Conservation (phyloP, 92 coral and sea anemone species). For the Hydrozoanthus gracilis region DNA sequence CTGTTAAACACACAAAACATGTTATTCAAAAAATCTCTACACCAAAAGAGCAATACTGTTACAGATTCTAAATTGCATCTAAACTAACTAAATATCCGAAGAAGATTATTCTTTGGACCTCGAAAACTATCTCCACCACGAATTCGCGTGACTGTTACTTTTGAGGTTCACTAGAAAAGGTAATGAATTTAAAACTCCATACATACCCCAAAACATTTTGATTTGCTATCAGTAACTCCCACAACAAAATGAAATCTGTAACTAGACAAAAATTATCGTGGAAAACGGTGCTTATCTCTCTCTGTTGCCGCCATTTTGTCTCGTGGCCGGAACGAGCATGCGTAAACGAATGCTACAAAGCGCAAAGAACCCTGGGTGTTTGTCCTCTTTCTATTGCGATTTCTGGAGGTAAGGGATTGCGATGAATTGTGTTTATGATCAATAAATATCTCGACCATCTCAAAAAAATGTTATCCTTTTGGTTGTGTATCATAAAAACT, state of each 20-base stretch:
- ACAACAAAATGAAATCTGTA: neutral
- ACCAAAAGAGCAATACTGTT: no score
- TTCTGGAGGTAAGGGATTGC: slow-evolving; percentile 81
- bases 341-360: slow-evolving; percentile 36
- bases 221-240: neutral
- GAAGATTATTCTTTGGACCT: no score
- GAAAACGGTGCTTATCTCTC: no score
- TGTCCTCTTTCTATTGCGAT: slow-evolving; percentile 94
- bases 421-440: slow-evolving; percentile 53
- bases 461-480: neutral
- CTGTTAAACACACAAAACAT: no score
- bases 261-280: neutral
- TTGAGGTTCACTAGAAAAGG: neutral
- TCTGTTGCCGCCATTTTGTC: slow-evolving; percentile 79
- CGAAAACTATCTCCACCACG: no score
- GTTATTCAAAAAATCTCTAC: no score
- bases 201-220: slow-evolving; percentile 99
- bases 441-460: slow-evolving; percentile 75
- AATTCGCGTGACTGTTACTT: neutral
- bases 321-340: slow-evolving; percentile 62
- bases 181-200: neutral
- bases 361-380: slow-evolving; percentile 78
- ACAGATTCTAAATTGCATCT: no score
- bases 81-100: no score
- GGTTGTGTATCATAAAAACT: neutral